phyloP scores from a whole-genome alignment of 2,888 invertebrate genomes.

The Plebejus argus region DNA sequence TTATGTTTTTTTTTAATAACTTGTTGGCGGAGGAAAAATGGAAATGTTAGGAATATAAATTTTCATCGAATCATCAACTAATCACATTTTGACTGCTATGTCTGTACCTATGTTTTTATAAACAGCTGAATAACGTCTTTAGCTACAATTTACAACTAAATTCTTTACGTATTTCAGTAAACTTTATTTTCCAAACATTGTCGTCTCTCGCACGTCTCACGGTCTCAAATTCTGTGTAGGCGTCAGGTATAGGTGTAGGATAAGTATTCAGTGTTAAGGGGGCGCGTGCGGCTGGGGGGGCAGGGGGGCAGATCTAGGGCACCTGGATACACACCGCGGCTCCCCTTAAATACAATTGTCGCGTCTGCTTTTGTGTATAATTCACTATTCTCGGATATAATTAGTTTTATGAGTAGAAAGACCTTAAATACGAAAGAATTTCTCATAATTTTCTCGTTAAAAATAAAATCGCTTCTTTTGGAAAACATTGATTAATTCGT shows the following conservation, averaged over 20 bases:
- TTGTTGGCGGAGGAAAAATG: too few species aligned
- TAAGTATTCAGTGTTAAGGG: neutral
- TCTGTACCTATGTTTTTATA: too few species aligned
- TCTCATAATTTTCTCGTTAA: too few species aligned
- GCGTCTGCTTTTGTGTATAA: neutral
- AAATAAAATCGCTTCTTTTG: too few species aligned
- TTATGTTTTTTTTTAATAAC: too few species aligned
- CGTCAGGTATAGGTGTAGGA: neutral
- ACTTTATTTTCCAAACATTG: neutral
- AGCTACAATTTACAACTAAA: neutral
- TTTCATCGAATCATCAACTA: too few species aligned
- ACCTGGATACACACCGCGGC: neutral
- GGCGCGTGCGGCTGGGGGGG: neutral
- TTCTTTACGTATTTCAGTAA: neutral
- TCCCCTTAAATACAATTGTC: neutral
- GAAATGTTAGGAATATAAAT: too few species aligned
- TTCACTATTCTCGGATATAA: neutral
- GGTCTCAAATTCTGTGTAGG: neutral
- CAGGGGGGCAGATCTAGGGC: neutral
- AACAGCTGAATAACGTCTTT: neutral
- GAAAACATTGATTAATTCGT: too few species aligned
- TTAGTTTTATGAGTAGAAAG: neutral
- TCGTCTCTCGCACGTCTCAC: neutral
- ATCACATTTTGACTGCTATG: too few species aligned
- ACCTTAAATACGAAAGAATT: too few species aligned